A percentile compares a stretch with the other conserved stretches of the same genome.
These are phyloP conservation scores for Troglohyphantes excavatus DNA, from an alignment of 2,888 invertebrate species.

Conservation along the genomic window DNA sequence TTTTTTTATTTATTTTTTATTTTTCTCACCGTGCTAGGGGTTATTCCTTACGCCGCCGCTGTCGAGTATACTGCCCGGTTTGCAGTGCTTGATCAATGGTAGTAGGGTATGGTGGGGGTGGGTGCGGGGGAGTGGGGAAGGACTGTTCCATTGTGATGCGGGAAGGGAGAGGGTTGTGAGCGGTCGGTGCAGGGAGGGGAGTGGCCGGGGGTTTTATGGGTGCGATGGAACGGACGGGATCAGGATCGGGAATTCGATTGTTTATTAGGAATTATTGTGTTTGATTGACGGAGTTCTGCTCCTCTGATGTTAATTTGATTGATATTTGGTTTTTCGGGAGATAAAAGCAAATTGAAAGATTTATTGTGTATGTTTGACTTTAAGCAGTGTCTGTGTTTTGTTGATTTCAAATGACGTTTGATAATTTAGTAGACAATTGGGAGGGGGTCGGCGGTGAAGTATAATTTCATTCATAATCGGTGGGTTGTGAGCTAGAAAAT, in stretches of 20 bases:
- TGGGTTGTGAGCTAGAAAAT: no score
- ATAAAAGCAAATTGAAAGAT: no score
- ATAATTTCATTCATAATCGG: no score
- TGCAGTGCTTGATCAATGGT: conserved; percentile 64
- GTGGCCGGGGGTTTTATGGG: conserved; percentile 3
- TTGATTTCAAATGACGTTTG: no score
- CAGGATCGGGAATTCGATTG: not conserved
- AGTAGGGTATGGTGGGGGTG: conserved; percentile 20
- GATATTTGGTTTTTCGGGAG: no score
- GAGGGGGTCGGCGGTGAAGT: no score
- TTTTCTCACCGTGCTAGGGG: not conserved
- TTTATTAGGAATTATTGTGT: not conserved
- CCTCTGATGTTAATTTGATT: no score
- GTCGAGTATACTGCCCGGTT: not conserved
- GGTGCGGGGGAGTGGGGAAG: conserved; percentile 26
- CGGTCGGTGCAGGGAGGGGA: conserved; percentile 1
- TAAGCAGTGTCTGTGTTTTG: no score
- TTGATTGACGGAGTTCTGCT: no score
- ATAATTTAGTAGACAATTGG: no score
- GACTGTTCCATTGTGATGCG: conserved; percentile 14
- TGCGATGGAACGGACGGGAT: not conserved
- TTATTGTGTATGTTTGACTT: no score
- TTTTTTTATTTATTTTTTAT: not conserved
- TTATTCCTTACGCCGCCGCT: not conserved
- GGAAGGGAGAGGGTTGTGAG: conserved; percentile 28